Evolutionary conservation across 2,888 invertebrate species (phyloP).

Genomic region (Abrostola tripartita): DNA sequence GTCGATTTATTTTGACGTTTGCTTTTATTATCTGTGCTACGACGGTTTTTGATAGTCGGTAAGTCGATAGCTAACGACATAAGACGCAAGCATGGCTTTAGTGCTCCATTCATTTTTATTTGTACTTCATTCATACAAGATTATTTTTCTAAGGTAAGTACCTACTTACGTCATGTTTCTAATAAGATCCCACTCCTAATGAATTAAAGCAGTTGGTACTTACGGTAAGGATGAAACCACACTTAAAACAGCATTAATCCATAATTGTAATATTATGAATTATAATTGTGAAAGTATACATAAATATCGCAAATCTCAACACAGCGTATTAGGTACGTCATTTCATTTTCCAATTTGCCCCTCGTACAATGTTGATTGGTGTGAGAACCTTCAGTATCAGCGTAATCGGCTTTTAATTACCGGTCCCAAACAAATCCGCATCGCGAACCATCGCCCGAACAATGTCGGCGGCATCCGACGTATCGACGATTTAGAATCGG

Average conservation of each 20-base stretch:
- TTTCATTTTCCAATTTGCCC: constrained; percentile 48
- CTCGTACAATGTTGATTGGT: constrained; percentile 47
- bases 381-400: constrained; percentile 53
- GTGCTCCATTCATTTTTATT: constrained; percentile 47
- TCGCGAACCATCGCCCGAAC: constrained; percentile 33
- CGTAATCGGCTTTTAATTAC: constrained; percentile 67
- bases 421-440: constrained; percentile 59
- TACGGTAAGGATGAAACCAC: neutral
- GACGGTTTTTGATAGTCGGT: constrained; percentile 54
- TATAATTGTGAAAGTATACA: constrained; percentile 6
- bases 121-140: constrained; percentile 33
- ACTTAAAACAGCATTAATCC: neutral
- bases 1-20: constrained; percentile 68
- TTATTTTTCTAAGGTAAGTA: constrained; percentile 11
- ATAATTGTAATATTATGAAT: constrained; percentile 4
- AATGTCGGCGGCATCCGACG: constrained; percentile 56
- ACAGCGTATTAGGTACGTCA: constrained; percentile 29
- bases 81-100: constrained; percentile 35
- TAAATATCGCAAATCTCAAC: constrained; percentile 11
- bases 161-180: neutral
- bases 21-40: constrained; percentile 62
- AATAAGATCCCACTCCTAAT: constrained; percentile 5
- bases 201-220: neutral
- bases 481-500: constrained; percentile 63
- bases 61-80: constrained; percentile 38